These are phyloP conservation scores for Dioctria rufipes DNA, from an alignment of 2,888 invertebrate species.

Conservation along the genomic window DNA sequence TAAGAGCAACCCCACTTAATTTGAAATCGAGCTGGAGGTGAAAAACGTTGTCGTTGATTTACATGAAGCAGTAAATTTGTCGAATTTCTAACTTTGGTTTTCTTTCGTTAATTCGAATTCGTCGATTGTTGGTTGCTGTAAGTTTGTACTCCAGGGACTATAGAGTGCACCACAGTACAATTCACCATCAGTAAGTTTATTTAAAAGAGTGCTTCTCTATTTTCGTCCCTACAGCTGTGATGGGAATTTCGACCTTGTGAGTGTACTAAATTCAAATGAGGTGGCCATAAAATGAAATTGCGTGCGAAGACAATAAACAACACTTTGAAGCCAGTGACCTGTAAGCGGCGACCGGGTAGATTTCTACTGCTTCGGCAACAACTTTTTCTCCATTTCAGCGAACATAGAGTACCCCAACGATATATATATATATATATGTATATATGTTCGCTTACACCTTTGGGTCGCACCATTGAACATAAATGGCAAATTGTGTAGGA, in stretches of 20 bases:
- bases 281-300: constrained; percentile 45
- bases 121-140: neutral
- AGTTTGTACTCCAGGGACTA: neutral
- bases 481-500: constrained; percentile 47
- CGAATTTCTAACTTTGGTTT: neutral
- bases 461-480: constrained; percentile 37
- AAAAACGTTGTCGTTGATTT: neutral
- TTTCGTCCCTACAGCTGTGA: neutral
- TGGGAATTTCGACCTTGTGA: constrained; percentile 40
- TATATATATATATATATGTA: too few species aligned
- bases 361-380: constrained; percentile 11
- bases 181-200: neutral
- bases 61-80: neutral
- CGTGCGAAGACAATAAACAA: constrained; percentile 50
- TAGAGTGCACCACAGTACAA: neutral
- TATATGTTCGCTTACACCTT: constrained; percentile 42
- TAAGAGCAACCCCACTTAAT: neutral
- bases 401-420: neutral
- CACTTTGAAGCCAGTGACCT: constrained; percentile 44
- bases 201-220: neutral
- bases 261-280: constrained; percentile 46
- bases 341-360: constrained; percentile 32
- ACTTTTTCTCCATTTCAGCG: constrained; percentile 23
- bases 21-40: neutral
- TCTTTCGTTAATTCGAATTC: neutral